Conservation (phyloP, 1,140 invertebrate species). For the Streblospio benedicti region DNA sequence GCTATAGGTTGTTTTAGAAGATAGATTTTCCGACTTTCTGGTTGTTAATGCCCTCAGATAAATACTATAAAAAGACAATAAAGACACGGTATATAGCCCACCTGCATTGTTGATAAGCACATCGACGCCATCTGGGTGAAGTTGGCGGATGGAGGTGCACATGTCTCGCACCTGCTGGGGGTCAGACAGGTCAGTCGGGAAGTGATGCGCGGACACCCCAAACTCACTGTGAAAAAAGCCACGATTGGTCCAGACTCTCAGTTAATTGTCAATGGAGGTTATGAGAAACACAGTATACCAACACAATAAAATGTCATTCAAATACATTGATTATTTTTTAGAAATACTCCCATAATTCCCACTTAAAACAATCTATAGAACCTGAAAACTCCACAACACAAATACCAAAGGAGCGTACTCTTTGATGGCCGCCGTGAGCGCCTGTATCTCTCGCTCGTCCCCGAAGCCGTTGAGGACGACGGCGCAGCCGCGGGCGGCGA, state of each 20-base stretch:
- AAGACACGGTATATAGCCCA: constrained; percentile 6
- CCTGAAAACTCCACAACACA: not conserved
- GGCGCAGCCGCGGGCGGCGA: constrained; percentile 33
- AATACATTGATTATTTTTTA: not conserved
- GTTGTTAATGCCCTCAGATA: no score
- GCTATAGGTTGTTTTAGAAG: no score
- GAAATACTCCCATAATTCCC: not conserved
- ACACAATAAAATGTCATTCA: not conserved
- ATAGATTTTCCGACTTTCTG: no score
- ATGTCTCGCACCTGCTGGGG: constrained; percentile 17
- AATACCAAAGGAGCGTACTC: constrained; percentile 6
- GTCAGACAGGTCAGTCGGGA: constrained; percentile 24
- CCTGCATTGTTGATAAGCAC: constrained; percentile 36
- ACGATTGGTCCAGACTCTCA: no score
- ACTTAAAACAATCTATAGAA: no score
- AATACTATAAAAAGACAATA: no score
- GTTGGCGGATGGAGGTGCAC: constrained; percentile 15
- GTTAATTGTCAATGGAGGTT: no score
- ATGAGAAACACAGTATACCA: not conserved
- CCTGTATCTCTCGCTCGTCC: no score
- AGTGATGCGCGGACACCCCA: no score
- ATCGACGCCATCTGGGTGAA: constrained; percentile 29
- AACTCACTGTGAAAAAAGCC: no score
- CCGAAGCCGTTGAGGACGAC: constrained; percentile 39
- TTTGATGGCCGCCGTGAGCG: no score